These are phyloP conservation scores for Aptenodytes forsteri DNA, from an alignment of 2,113 vertebrate genomes.

Conservation along the genomic window DNA sequence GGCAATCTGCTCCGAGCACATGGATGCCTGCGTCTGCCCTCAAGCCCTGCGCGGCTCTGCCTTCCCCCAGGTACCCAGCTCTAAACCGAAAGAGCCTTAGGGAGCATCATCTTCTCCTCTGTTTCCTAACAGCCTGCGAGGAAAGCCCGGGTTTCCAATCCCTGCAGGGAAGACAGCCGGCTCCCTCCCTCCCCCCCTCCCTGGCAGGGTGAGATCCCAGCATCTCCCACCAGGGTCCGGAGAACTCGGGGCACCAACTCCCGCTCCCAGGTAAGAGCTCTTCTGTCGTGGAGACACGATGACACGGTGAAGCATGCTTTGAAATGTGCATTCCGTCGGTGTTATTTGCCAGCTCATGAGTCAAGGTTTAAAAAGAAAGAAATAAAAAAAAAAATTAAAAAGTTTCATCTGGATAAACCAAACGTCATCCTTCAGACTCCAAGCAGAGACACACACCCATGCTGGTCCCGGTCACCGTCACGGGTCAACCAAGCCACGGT, in stretches of 20 bases:
- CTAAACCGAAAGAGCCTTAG: neutral
- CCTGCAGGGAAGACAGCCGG: fast-evolving
- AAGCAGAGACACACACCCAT: fast-evolving
- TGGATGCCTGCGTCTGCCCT: neutral
- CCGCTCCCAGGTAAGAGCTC: neutral
- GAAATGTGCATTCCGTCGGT: fast-evolving
- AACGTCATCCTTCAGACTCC: neutral
- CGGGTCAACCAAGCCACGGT: fast-evolving
- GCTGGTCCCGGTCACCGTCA: neutral
- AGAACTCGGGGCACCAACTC: neutral
- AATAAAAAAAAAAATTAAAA: neutral
- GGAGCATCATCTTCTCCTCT: neutral
- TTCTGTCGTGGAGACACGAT: fast-evolving
- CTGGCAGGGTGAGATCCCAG: neutral
- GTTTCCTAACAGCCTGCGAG: neutral
- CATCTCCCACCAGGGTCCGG: neutral
- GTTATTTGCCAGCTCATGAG: neutral
- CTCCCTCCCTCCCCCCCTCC: neutral
- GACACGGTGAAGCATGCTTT: neutral
- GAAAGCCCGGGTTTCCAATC: neutral
- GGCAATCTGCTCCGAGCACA: fast-evolving
- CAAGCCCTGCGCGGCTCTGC: neutral
- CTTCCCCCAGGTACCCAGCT: neutral
- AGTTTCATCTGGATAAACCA: neutral
- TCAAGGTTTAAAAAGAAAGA: neutral